Conservation (phyloP, 2,797 vertebrate species). For the Rhinatrema bivittatum region DNA sequence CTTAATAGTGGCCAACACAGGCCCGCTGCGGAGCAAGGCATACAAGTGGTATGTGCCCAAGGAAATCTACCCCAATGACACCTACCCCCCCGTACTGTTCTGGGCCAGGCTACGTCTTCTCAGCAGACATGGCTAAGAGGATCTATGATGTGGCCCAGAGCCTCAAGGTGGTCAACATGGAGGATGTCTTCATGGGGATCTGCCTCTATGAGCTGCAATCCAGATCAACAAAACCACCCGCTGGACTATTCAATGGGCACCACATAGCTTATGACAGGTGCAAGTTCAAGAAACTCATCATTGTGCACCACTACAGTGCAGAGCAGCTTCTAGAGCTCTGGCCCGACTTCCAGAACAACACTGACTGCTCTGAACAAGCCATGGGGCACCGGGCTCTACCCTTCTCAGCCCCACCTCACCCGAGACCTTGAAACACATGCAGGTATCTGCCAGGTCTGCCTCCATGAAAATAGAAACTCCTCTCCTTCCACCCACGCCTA, state of each 20-base stretch:
- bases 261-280: conserved; percentile 26
- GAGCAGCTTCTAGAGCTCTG: conserved; percentile 37
- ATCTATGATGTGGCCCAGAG: conserved; percentile 39
- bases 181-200: conserved; percentile 64
- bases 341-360: conserved; percentile 38
- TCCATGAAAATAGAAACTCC: too few species aligned
- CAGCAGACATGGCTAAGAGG: conserved; percentile 47
- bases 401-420: too few species aligned
- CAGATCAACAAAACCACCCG: not conserved
- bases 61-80: conserved; percentile 37
- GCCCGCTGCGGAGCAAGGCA: conserved; percentile 17
- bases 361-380: too few species aligned
- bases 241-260: conserved; percentile 25
- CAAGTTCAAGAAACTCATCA: conserved; percentile 37
- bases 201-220: conserved; percentile 49
- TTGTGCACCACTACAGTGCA: conserved; percentile 45
- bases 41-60: conserved; percentile 58
- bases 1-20: conserved; percentile 27
- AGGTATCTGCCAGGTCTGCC: too few species aligned
- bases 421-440: too few species aligned
- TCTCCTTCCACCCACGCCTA: too few species aligned
- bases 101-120: conserved; percentile 66
- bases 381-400: too few species aligned
- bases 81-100: conserved; percentile 54
- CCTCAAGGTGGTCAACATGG: conserved; percentile 46